phyloP scores from a whole-genome alignment of 2,888 invertebrate genomes.

The Luperina nickerlii region DNA sequence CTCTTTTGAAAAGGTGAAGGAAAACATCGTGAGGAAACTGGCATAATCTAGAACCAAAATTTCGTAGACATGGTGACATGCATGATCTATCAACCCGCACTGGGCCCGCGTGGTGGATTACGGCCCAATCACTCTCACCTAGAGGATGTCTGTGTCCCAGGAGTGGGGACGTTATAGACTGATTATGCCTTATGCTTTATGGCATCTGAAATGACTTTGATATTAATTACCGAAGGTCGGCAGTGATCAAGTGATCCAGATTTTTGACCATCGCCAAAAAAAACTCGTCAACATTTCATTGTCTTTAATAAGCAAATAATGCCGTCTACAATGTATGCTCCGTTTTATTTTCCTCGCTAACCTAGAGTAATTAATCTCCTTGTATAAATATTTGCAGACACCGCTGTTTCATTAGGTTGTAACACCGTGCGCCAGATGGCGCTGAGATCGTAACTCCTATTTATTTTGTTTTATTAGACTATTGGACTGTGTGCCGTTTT shows the following conservation, averaged over 20 bases:
- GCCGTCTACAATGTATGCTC: background rate
- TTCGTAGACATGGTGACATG: no score
- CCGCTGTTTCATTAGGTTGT: slow-evolving; percentile 79
- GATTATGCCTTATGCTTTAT: background rate
- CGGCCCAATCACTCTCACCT: no score
- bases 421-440: slow-evolving; percentile 68
- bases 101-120: no score
- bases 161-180: no score
- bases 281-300: background rate
- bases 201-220: background rate
- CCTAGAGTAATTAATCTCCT: slow-evolving; percentile 65
- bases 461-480: slow-evolving; percentile 80
- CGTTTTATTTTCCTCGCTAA: slow-evolving; percentile 51
- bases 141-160: no score
- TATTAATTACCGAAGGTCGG: background rate
- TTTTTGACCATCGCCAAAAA: background rate
- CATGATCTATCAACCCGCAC: no score
- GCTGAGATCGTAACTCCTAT: slow-evolving; percentile 83
- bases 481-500: slow-evolving; percentile 55
- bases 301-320: background rate
- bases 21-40: no score
- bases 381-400: slow-evolving; percentile 68
- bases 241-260: background rate
- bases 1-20: no score
- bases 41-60: no score